Percentiles rank a stretch among this genome's conserved stretches.
phyloP scores from a whole-genome alignment of 2,113 vertebrate genomes.

The Procavia capensis region DNA sequence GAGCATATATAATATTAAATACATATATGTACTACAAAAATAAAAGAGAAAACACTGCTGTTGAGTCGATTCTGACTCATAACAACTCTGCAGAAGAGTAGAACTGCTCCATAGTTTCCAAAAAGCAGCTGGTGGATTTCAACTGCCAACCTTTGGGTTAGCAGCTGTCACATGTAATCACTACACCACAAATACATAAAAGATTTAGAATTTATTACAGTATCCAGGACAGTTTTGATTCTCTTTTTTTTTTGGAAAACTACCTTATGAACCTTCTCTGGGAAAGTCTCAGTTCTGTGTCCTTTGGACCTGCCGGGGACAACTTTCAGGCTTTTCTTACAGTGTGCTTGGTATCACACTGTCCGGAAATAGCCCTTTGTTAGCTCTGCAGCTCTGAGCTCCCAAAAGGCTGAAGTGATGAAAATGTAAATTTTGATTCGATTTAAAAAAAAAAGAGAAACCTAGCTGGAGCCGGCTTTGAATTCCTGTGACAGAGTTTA shows the following conservation, averaged over 20 bases:
- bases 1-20: too few relatives aligned
- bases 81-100: too few relatives aligned
- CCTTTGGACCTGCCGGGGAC: constrained; percentile 12
- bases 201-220: neutral
- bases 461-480: constrained; percentile 59
- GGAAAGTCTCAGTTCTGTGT: neutral
- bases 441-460: constrained; percentile 39
- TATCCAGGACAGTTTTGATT: neutral
- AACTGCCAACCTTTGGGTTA: too few relatives aligned
- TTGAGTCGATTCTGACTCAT: too few relatives aligned
- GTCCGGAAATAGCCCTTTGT: constrained; percentile 17
- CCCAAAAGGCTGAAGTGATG: constrained; percentile 57
- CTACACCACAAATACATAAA: neutral
- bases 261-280: neutral
- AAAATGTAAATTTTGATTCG: constrained; percentile 35
- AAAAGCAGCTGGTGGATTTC: too few relatives aligned
- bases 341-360: neutral
- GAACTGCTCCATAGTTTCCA: too few relatives aligned
- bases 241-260: constrained; percentile 35
- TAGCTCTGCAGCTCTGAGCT: neutral
- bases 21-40: too few relatives aligned
- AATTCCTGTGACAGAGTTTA: constrained; percentile 68
- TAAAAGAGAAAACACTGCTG: too few relatives aligned
- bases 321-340: constrained; percentile 14
- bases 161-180: too few relatives aligned